Evolutionary conservation across 2,888 invertebrate genomes (phyloP), one percentile per base, ranked within the genome.

Genomic region (Caenorhabditis japonica): DNA sequence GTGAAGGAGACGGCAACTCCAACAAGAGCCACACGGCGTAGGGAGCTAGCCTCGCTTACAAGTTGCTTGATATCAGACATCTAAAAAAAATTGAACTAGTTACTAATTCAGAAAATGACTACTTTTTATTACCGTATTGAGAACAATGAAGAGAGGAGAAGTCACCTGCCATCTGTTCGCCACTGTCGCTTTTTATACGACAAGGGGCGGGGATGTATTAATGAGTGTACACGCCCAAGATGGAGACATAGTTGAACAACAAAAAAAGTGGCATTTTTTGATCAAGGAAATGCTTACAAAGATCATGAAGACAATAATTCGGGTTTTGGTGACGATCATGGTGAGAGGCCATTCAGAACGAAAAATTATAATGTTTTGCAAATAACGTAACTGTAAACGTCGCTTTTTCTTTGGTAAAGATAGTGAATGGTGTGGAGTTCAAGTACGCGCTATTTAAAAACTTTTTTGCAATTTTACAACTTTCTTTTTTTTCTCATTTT

Each of bases 31-130:
- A n/a, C n/a, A n/a, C n/a, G n/a, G n/a, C n/a, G n/a, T n/a, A n/a
- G n/a, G n/a, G n/a, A n/a, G n/a, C n/a, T n/a, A n/a, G n/a, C 80
- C 64, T 82, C 80, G 47, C 30, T 49, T 55, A 76, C 74, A 39
- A 76, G 73, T 30, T 73, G 61, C 60, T 76, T 78, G 44, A 66
- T 66, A 46, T 78, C 71, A 56, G 68, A 59, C 68, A 68, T 68
- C 62, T 62, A 7, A 21, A 44, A 55, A 47, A 27, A 8, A 23
- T 4, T 27, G 43, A 8, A 75, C 66, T 56, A 66, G 25, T 23
- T 21, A 4, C 12, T 30, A 13, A 23, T 36, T 15, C 15, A 13
- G 7, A 36, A n/a, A 12, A 43, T 4, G 10, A 23, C 21, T 53
- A 55, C 62, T 62, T 30, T 53, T n/a, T n/a, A n/a, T n/a, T n/a